These are phyloP conservation scores for Arctia plantaginis DNA, from an alignment of 2,888 invertebrate genomes.

Conservation along the genomic window DNA sequence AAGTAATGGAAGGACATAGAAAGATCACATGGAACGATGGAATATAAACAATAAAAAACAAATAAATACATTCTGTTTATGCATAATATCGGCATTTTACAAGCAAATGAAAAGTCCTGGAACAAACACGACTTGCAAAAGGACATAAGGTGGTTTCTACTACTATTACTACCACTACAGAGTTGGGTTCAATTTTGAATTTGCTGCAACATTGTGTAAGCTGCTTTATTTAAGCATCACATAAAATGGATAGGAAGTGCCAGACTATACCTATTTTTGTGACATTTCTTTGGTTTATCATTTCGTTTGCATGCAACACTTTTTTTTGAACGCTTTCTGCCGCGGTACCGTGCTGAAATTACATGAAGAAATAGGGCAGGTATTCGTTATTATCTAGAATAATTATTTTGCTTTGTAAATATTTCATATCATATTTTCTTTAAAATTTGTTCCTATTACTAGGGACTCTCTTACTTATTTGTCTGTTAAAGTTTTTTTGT, in stretches of 20 bases:
- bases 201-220: neutral
- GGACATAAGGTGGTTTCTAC: neutral
- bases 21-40: neutral
- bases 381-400: neutral
- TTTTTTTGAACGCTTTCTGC: slow-evolving; percentile 81
- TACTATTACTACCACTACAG: neutral
- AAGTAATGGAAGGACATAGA: neutral
- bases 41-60: neutral
- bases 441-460: neutral
- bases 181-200: neutral
- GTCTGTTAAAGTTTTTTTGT: neutral
- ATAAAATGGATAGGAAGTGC: slow-evolving; percentile 37
- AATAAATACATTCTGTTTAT: neutral
- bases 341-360: slow-evolving; percentile 80
- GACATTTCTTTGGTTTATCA: slow-evolving; percentile 78
- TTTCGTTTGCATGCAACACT: slow-evolving; percentile 83
- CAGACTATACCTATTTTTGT: slow-evolving; percentile 77
- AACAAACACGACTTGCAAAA: neutral
- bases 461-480: neutral
- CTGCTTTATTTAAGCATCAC: slow-evolving; percentile 7
- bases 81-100: neutral
- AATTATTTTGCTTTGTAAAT: slow-evolving; percentile 16
- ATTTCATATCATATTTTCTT: slow-evolving; percentile 27
- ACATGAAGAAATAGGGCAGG: slow-evolving; percentile 18
- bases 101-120: neutral